Evolutionary conservation across 2,888 invertebrate species (phyloP).

Genomic region (Erpobdella octoculata): DNA sequence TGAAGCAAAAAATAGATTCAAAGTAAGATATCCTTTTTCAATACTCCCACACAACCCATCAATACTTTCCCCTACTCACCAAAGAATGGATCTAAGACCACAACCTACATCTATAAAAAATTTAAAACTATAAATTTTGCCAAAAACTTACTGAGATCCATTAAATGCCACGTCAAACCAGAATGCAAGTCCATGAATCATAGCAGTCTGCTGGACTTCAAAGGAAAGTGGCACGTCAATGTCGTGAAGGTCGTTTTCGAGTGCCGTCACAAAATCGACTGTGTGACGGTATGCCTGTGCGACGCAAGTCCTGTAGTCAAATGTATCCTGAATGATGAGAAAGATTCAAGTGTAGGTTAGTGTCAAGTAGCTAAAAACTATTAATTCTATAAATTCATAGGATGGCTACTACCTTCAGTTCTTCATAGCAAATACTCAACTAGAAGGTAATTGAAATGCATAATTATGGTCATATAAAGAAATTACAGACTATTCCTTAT

Average conservation of each 20-base stretch:
- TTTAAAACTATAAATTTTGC: not conserved
- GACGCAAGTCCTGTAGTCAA: slow-evolving; percentile 93
- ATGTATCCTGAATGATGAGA: slow-evolving; percentile 66
- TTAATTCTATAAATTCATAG: too few relatives aligned
- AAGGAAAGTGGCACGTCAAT: slow-evolving; percentile 92
- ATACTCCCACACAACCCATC: not conserved
- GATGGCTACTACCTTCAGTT: too few relatives aligned
- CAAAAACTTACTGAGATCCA: slow-evolving; percentile 57
- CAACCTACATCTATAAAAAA: too few relatives aligned
- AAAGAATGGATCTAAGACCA: not conserved
- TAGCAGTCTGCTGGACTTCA: slow-evolving; percentile 80
- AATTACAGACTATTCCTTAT: too few relatives aligned
- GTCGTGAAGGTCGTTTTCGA: slow-evolving; percentile 84
- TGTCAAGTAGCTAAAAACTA: too few relatives aligned
- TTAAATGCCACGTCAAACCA: slow-evolving; percentile 98
- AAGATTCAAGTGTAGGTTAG: not conserved
- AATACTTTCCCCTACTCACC: not conserved
- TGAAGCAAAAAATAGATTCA: not conserved
- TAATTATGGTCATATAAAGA: too few relatives aligned
- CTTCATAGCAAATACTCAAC: too few relatives aligned
- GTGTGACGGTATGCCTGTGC: slow-evolving; percentile 84
- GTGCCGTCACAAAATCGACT: slow-evolving; percentile 83
- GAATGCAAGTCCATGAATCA: slow-evolving; percentile 92
- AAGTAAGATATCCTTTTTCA: not conserved
- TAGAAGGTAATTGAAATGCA: too few relatives aligned